Evolutionary conservation across 2,888 invertebrate species (phyloP).

Genomic region (Petrophora chlorosata): DNA sequence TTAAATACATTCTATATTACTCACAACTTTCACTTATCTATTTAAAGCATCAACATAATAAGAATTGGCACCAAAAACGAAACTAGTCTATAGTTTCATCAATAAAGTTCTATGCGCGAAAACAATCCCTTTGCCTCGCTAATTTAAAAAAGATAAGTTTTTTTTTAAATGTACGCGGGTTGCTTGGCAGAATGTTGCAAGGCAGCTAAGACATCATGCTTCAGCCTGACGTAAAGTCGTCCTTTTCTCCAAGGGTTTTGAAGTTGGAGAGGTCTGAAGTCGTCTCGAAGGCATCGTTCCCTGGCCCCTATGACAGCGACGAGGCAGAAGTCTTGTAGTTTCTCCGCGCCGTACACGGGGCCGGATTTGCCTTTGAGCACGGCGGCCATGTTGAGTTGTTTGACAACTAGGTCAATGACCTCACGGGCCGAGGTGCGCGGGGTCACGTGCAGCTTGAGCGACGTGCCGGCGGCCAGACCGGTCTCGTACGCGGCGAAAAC

Average conservation of each 20-base stretch:
- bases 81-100: conserved; percentile 46
- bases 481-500: conserved; percentile 98
- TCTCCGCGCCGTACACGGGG: conserved; percentile 92
- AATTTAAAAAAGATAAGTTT: background rate
- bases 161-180: conserved; percentile 85
- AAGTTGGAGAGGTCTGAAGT: conserved; percentile 95
- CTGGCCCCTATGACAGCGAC: conserved; percentile 98
- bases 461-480: conserved; percentile 95
- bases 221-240: conserved; percentile 94
- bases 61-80: conserved; percentile 76
- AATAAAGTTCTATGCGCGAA: conserved; percentile 29
- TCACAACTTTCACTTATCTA: conserved; percentile 75
- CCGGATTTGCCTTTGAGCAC: conserved; percentile 92
- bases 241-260: conserved; percentile 99
- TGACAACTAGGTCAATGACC: conserved; percentile 97
- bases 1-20: conserved; percentile 62
- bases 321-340: conserved; percentile 94
- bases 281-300: conserved; percentile 96
- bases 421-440: conserved; percentile 96
- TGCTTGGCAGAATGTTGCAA: conserved; percentile 94
- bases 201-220: conserved; percentile 94
- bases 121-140: conserved; percentile 6
- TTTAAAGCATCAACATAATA: conserved; percentile 75
- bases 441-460: conserved; percentile 96
- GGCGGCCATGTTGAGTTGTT: conserved; percentile 97